Evolutionary conservation across 1,140 invertebrate genomes (phyloP).

Genomic region (Drosophila truncata): DNA sequence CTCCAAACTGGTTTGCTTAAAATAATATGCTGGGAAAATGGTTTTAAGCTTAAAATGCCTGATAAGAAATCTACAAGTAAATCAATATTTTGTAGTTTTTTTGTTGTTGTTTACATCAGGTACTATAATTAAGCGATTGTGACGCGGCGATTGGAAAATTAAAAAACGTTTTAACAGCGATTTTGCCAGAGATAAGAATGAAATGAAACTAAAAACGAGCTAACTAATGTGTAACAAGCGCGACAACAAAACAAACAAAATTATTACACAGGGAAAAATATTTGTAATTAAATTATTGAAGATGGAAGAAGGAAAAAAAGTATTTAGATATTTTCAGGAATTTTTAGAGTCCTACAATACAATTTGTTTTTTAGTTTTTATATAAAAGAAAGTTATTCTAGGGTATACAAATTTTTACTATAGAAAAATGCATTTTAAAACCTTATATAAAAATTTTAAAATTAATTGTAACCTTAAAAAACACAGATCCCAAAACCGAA

Average conservation of each 20-base stretch:
- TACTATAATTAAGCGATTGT: conserved; percentile 79
- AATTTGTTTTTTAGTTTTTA: neutral
- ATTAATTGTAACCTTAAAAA: no score
- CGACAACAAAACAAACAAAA: conserved; percentile 58
- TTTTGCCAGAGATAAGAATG: conserved; percentile 63
- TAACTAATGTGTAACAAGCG: conserved; percentile 63
- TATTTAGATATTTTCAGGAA: neutral
- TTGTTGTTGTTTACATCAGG: conserved; percentile 30
- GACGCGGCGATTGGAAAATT: conserved; percentile 73
- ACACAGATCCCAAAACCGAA: no score
- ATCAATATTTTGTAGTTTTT: conserved; percentile 20
- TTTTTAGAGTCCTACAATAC: neutral
- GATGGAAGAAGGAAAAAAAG: no score
- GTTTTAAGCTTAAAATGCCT: conserved; percentile 22
- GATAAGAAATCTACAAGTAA: conserved; percentile 44
- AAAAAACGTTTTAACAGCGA: conserved; percentile 77
- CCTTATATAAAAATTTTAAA: no score
- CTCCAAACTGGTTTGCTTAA: conserved; percentile 33
- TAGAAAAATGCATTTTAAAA: neutral
- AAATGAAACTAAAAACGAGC: conserved; percentile 31
- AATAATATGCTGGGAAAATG: conserved; percentile 38
- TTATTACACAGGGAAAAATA: neutral
- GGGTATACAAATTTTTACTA: neutral
- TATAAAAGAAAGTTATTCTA: neutral
- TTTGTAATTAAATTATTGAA: fast-evolving